phyloP scores from a whole-genome alignment of 1,140 invertebrate genomes.

The Ectropis grisescens region DNA sequence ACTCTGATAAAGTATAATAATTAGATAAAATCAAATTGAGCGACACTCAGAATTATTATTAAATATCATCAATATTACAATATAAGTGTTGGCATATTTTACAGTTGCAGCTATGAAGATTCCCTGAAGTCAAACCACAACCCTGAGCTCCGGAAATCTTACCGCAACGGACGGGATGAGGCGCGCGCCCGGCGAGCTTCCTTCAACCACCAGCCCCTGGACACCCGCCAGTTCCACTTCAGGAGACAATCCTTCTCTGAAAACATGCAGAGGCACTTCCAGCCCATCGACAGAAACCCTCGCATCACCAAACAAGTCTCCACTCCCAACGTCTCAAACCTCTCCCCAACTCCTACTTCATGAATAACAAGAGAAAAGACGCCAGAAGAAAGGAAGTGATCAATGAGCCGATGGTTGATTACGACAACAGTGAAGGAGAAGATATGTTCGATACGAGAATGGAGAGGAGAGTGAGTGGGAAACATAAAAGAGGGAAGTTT shows the following conservation, averaged over 20 bases:
- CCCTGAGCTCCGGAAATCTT: slow-evolving; percentile 28
- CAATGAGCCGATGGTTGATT: slow-evolving; percentile 60
- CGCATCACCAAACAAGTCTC: slow-evolving; percentile 41
- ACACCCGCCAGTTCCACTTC: slow-evolving; percentile 29
- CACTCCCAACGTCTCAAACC: slow-evolving; percentile 40
- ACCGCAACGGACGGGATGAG: slow-evolving; percentile 21
- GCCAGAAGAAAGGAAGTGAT: slow-evolving; percentile 43
- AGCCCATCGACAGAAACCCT: slow-evolving; percentile 35
- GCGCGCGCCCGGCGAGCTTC: slow-evolving; percentile 43
- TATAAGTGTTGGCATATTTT: too few relatives aligned
- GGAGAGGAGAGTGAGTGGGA: slow-evolving; percentile 30
- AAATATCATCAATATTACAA: too few relatives aligned
- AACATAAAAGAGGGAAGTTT: slow-evolving; percentile 42
- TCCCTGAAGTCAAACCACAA: slow-evolving; percentile 71
- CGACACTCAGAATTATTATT: too few relatives aligned
- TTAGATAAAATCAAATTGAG: too few relatives aligned
- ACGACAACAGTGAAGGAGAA: slow-evolving; percentile 65
- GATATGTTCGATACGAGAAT: slow-evolving; percentile 51
- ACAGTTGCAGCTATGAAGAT: slow-evolving; percentile 75
- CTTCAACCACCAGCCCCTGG: slow-evolving; percentile 38
- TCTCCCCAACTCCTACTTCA: slow-evolving; percentile 35
- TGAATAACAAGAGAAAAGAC: slow-evolving; percentile 32
- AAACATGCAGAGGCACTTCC: slow-evolving; percentile 52
- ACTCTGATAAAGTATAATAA: too few relatives aligned
- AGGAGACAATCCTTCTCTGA: slow-evolving; percentile 55